These are phyloP conservation scores for Chrysemys picta DNA, from an alignment of 2,113 vertebrate genomes.

Conservation along the genomic window DNA sequence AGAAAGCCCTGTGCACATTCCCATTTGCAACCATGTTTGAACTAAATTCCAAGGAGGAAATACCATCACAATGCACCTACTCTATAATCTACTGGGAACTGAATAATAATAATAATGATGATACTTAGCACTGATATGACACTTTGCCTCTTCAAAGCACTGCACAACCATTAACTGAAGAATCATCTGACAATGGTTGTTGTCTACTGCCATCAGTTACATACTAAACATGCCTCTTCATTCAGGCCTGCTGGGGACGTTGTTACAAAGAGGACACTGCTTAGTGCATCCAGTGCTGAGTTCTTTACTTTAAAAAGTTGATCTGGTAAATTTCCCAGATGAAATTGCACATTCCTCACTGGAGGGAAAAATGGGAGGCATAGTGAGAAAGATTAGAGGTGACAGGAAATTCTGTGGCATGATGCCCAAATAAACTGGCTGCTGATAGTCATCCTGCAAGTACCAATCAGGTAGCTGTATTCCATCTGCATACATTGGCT, in stretches of 20 bases:
- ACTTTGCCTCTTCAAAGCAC: slow-evolving; percentile 30
- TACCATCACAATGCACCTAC: background rate
- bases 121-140: background rate
- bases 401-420: fast-evolving
- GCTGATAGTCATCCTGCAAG: background rate
- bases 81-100: slow-evolving; percentile 22
- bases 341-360: fast-evolving
- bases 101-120: background rate
- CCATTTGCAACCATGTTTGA: background rate
- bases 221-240: background rate
- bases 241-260: background rate
- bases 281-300: background rate
- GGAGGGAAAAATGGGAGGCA: background rate
- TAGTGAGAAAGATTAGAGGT: fast-evolving
- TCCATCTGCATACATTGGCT: background rate
- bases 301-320: background rate
- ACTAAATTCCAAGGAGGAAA: background rate
- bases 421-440: background rate
- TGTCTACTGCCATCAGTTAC: background rate
- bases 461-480: background rate
- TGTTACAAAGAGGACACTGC: background rate
- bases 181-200: slow-evolving; percentile 5
- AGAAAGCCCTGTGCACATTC: background rate
- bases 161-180: slow-evolving; percentile 31
- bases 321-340: fast-evolving